phyloP scores from a whole-genome alignment of 2,113 vertebrate species.

The Cyprinus carpio region DNA sequence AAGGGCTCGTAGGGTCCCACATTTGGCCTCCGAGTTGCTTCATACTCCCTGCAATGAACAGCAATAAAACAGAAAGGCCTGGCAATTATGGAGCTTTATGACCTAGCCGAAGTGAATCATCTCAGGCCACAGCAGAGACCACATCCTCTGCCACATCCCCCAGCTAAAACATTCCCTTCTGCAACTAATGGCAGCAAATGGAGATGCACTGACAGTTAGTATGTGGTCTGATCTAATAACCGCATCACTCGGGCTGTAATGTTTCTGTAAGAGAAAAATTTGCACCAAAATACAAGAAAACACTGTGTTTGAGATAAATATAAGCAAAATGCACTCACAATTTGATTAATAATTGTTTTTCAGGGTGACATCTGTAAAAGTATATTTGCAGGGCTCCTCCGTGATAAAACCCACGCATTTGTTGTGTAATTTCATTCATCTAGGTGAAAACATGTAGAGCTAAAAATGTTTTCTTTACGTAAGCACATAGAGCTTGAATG shows the following conservation, averaged over 20 bases:
- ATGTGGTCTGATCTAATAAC: conserved; percentile 57
- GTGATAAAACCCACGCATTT: not conserved
- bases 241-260: conserved; percentile 33
- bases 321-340: not conserved
- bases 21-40: conserved; percentile 39
- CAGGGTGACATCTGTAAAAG: not conserved
- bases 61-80: conserved; percentile 52
- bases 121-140: conserved; percentile 52
- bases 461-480: not conserved
- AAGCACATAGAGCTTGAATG: not conserved
- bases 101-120: conserved; percentile 55
- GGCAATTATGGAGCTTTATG: conserved; percentile 56
- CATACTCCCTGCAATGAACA: conserved; percentile 49
- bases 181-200: conserved; percentile 57
- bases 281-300: conserved; percentile 18
- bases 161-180: not conserved
- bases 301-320: not conserved
- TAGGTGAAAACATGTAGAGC: not conserved
- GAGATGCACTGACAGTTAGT: conserved; percentile 48
- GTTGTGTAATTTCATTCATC: not conserved
- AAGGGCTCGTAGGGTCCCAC: conserved; percentile 37
- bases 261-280: conserved; percentile 31
- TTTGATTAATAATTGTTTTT: not conserved
- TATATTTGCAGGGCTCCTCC: not conserved
- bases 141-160: conserved; percentile 50